Conservation (phyloP, 2,888 invertebrate species). For the Cheilosia scutellata region DNA sequence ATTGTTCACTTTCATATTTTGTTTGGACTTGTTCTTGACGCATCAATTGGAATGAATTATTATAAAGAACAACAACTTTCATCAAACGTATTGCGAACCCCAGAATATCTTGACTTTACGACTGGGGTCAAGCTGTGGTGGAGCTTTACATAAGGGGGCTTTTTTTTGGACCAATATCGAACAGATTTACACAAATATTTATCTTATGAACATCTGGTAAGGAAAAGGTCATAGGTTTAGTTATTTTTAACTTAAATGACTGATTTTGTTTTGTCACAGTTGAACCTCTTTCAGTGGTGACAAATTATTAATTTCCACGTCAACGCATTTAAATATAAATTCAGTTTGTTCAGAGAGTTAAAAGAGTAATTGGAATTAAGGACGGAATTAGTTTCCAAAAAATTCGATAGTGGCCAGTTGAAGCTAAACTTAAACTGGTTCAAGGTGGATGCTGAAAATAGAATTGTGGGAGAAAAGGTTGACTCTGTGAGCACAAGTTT, state of each 20-base stretch:
- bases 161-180: background rate
- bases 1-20: conserved; percentile 13
- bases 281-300: background rate
- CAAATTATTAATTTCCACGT: background rate
- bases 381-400: background rate
- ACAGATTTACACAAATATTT: background rate
- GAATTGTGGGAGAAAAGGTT: background rate
- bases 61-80: background rate
- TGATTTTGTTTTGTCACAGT: too few species aligned
- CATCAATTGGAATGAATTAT: background rate
- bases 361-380: background rate
- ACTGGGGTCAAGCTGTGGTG: conserved; percentile 5
- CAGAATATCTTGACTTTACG: background rate
- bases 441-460: background rate
- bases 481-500: too few species aligned
- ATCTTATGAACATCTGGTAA: conserved; percentile 16
- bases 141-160: background rate
- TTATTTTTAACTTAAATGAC: too few species aligned
- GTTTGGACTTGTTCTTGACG: conserved; percentile 17
- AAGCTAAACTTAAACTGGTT: background rate
- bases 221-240: conserved; percentile 26
- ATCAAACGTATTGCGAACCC: background rate
- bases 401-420: background rate
- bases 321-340: background rate
- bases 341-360: background rate